A percentile compares a stretch with the other conserved stretches of the same genome.
Conservation (phyloP, 1,140 invertebrate genomes). For the Philotrypesis tridentata region DNA sequence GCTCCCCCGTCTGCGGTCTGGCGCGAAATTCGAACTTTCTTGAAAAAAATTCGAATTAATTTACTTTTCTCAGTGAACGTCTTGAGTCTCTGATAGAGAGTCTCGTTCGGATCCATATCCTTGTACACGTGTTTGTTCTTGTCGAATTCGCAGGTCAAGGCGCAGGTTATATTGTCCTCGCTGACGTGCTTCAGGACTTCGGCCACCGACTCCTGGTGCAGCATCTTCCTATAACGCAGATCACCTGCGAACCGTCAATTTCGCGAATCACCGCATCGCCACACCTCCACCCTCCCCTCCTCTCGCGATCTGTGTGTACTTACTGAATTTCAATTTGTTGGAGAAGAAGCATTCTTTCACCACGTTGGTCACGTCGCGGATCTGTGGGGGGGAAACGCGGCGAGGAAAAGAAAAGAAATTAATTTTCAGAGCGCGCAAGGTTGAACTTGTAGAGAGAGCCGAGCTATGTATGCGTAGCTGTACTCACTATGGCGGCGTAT, state of each 20-base stretch:
- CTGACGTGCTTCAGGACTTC: neutral
- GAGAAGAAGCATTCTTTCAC: neutral
- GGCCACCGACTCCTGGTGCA: neutral
- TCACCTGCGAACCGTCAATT: neutral
- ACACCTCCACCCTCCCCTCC: too few relatives aligned
- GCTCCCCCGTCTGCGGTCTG: too few relatives aligned
- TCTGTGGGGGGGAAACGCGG: too few relatives aligned
- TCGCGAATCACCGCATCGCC: neutral
- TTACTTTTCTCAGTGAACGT: neutral
- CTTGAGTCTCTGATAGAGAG: neutral
- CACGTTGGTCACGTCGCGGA: neutral
- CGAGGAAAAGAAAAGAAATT: neutral
- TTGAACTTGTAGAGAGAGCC: too few relatives aligned
- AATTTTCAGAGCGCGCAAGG: too few relatives aligned
- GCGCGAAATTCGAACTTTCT: too few relatives aligned
- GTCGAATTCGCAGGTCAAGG: neutral
- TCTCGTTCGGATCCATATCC: neutral
- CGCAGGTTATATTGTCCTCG: neutral
- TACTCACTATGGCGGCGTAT: neutral
- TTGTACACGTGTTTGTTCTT: neutral
- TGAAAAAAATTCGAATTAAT: too few relatives aligned
- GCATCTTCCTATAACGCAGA: neutral
- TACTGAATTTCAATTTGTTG: neutral
- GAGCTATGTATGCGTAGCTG: neutral
- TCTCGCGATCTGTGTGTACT: neutral